These are phyloP conservation scores for Falco naumanni DNA, from an alignment of 2,797 vertebrate species.

Conservation along the genomic window DNA sequence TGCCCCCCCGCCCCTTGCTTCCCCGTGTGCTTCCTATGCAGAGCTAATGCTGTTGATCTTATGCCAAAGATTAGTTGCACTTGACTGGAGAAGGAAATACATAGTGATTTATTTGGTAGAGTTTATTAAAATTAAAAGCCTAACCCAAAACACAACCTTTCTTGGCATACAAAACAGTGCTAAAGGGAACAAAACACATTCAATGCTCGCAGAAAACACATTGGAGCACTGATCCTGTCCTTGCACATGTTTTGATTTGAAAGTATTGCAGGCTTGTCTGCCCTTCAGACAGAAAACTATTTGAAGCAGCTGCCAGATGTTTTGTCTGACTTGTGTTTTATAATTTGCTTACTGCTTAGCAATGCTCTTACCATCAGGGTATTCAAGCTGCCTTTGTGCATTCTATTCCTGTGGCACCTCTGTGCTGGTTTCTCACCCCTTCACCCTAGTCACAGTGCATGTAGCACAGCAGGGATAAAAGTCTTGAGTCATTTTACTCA, in stretches of 20 bases:
- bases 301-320: constrained; percentile 79
- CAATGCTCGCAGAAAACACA: neutral
- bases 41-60: neutral
- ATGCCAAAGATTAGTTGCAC: neutral
- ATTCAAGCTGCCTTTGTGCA: constrained; percentile 8
- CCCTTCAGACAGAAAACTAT: constrained; percentile 79
- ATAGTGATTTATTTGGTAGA: constrained; percentile 22
- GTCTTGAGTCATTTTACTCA: neutral
- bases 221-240: constrained; percentile 34
- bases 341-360: constrained; percentile 71
- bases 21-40: neutral
- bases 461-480: neutral
- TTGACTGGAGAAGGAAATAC: constrained; percentile 54
- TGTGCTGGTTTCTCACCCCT: neutral
- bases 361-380: constrained; percentile 21
- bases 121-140: constrained; percentile 35
- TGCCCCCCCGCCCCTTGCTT: neutral
- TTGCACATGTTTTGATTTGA: constrained; percentile 70
- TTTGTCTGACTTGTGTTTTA: constrained; percentile 77
- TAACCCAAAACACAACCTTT: neutral
- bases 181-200: neutral
- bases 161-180: neutral
- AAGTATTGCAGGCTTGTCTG: constrained; percentile 51
- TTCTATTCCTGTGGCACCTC: neutral
- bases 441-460: accelerated